Base-by-base conservation (phyloP, 1,140 invertebrate species). In the Homarus americanus region DNA sequence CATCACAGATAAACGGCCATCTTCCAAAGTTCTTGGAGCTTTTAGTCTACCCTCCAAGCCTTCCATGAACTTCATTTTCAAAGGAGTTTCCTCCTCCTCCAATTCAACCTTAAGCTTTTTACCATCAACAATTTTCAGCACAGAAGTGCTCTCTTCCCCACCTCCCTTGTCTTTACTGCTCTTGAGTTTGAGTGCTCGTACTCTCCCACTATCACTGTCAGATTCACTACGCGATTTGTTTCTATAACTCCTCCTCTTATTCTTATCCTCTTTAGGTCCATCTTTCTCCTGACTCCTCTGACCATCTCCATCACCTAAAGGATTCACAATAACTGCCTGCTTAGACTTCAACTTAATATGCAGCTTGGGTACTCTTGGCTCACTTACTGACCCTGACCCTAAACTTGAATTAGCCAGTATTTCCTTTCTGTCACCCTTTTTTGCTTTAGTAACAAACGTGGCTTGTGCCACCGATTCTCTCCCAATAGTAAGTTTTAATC, bases 311-410 rank as follows among this genome's bases (percentile, higher is more conserved):
- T 91, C 92, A n/a, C 87, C 92, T 4, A 84, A 32, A 36, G 91
- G 86, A 73, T 93, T 93, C n/a, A 93, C 90, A 58, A 93, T 93
- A n/a, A 90, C 91, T 53, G 92, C 87, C 40, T 91, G 91, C 58
- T 85, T 89, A 17, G 92, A 92, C 24, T 91, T 78, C 44, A 98
- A 94, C 80, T 97, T 97, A 93, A 98, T 98, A 93, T 98, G 97
- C 93, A 98, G 94, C 2, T 97, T 97, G 36, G 98, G 97, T 32
- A 98, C 97, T 87, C 97, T 95, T 1, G 97, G 96, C 93, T 98
- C 97, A 88, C 96, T 96, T 1, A 95, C 95, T 90, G 88, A 87
- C 15, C 93, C 92, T 20, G 38, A 82, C 89, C 10, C 91, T 24
- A 82, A 73, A 75, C 87, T 85, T 58, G 73, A 76, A 80, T 84